Evolutionary conservation across 37 sponge, comb jelly and placozoan species (phyloP), one percentile per base, ranked within the genome.

Genomic region (Agelas oroides): DNA sequence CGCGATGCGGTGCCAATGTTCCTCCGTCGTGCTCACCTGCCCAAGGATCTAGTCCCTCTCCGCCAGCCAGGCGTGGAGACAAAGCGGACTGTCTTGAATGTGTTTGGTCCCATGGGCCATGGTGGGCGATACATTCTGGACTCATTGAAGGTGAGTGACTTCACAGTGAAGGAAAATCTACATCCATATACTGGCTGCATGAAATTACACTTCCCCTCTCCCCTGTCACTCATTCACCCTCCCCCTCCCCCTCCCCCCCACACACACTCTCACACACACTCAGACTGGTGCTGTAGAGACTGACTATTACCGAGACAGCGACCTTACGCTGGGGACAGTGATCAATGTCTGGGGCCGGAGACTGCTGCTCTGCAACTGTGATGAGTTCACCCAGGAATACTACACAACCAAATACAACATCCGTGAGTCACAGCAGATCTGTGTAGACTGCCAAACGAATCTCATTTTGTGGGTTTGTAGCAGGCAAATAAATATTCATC

Each of bases 91-190:
- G 92, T 98, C 18, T 92, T 98, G 24, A 98, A 98, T 80, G 99
- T 98, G 68, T 98, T 98, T 92, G 99, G 99, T 2, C 93, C 95
- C 25, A 93, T 69, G 62, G 97, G 99, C 17, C 91, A 92, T 60
- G 99, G 99, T 34, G 97, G 99, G 3, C 71, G 99, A 61, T 92
- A 95, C 80, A 92, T 98, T 18, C 73, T 98, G 59, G 97, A 80
- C 67, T 80, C 81, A 16, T 70, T 80, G 31, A 80, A 80, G 81
- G 81, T 80, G 19, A 33, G 20, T 46, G 46, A 3, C n/a, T n/a
- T n/a, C n/a, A n/a, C n/a, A n/a, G n/a, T n/a, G n/a, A n/a, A n/a
- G n/a, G n/a, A n/a, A n/a, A n/a, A n/a, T n/a, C n/a, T n/a, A n/a
- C n/a, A n/a, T n/a, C n/a, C n/a, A n/a, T n/a, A n/a, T n/a, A n/a